Conservation (phyloP, 2,113 vertebrate species). For the Ceyx margarethae region DNA sequence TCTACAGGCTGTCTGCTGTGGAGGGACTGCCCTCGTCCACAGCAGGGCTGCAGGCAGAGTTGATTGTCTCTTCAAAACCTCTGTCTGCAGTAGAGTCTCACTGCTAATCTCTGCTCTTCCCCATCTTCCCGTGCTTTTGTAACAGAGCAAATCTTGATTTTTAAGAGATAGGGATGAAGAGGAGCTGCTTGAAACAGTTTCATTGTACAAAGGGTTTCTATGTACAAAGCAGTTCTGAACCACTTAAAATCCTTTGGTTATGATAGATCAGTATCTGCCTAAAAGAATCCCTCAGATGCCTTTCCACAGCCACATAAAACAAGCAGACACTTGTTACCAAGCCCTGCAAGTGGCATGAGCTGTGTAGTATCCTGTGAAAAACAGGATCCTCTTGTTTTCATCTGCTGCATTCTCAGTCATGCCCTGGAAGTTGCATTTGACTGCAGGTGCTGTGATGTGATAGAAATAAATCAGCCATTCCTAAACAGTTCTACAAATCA, state of each 20-base stretch:
- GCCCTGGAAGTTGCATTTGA: not conserved
- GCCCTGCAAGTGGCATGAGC: not conserved
- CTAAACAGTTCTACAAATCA: not conserved
- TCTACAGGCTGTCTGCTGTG: not conserved
- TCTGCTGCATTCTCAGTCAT: not conserved
- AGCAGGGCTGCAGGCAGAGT: not conserved
- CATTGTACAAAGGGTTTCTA: not conserved
- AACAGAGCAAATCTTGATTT: not conserved
- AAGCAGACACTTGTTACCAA: not conserved
- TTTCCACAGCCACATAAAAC: slow-evolving; percentile 1
- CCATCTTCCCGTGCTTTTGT: not conserved
- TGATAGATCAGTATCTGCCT: not conserved
- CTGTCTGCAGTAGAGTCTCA: not conserved
- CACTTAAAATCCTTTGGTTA: not conserved
- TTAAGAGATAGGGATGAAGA: not conserved
- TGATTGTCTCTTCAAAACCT: not conserved
- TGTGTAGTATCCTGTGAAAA: not conserved
- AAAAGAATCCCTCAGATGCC: not conserved
- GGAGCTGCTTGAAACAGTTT: not conserved
- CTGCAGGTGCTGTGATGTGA: not conserved
- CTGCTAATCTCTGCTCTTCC: not conserved
- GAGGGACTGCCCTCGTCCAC: not conserved
- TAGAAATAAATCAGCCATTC: not conserved
- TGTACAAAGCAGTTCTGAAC: not conserved
- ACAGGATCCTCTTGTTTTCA: not conserved